Evolutionary conservation across 2,888 invertebrate species (phyloP), one percentile per base, ranked within the genome.

Genomic region (Melikaiella ostensackeni): DNA sequence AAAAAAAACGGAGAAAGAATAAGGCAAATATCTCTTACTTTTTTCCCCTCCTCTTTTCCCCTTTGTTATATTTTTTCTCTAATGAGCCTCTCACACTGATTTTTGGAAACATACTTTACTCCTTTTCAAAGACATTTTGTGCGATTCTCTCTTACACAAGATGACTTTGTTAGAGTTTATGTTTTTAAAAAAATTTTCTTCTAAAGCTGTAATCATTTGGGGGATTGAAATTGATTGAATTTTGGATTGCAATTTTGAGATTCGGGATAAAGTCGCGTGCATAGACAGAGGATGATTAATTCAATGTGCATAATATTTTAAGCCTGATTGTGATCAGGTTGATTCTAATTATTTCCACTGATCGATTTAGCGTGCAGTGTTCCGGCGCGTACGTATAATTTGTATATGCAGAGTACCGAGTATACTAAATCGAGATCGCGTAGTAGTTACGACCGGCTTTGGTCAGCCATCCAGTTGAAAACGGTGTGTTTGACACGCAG

Each of bases 271-370:
- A 55, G 33, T 70, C 50, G 13, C 70, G 27, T 16, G 46, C 21
- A 50, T 50, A n/a, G 50, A n/a, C 30, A 0, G 70, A 70, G 19
- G 70, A 70, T 70, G 33, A 70, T 50, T 70, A 70, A 70, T 70
- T 46, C 30, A 70, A 70, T 50, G 70, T 70, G 50, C 50, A 50
- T 70, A 46, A 70, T 66, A 66, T 50, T 70, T 70, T 70, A 70
- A 70, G 46, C 70, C 50, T 70, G 70, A 70, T 70, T 70, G 70
- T 50, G 70, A 70, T 70, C 30, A 50, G 70, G 50, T 70, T 70
- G 70, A 70, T 50, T 50, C 50, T 70, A 30, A 70, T 70, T 70
- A 50, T 70, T 70, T 70, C 70, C 70, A 50, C 42, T 70, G 70
- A 70, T 70, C 50, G 70, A 70, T 50, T 70, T 70, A 70, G 50